Percentiles rank a stretch among this genome's conserved stretches.
Evolutionary conservation across 1,140 invertebrate species (phyloP).

Genomic region (Cylas formicarius): DNA sequence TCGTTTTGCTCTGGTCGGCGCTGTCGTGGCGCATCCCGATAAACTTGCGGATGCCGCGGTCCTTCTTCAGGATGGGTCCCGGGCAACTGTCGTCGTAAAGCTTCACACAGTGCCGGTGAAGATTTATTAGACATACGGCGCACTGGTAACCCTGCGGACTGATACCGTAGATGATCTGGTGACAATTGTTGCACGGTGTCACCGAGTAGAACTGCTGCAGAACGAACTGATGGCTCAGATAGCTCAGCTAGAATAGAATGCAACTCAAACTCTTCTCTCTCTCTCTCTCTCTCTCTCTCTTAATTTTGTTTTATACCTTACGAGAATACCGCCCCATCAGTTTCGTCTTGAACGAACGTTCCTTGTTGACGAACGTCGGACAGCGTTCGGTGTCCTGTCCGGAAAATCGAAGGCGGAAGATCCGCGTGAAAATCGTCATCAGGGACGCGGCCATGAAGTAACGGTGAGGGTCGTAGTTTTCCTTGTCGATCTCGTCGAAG

Average conservation of each 20-base stretch:
- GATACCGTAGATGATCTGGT: slow-evolving; percentile 86
- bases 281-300: too few relatives aligned
- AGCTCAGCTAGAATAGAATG: slow-evolving; percentile 53
- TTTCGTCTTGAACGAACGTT: slow-evolving; percentile 69
- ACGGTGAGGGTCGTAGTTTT: slow-evolving; percentile 56
- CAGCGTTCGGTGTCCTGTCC: slow-evolving; percentile 56
- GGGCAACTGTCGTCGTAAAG: slow-evolving; percentile 79
- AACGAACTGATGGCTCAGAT: slow-evolving; percentile 84
- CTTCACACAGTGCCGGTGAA: slow-evolving; percentile 78
- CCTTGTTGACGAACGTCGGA: slow-evolving; percentile 76
- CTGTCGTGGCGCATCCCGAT: slow-evolving; percentile 60
- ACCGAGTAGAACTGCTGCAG: slow-evolving; percentile 83
- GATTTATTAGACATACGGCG: slow-evolving; percentile 80
- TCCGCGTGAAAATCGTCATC: slow-evolving; percentile 68
- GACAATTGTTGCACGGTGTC: slow-evolving; percentile 89
- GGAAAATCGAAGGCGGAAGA: slow-evolving; percentile 53
- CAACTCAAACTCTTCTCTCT: too few relatives aligned
- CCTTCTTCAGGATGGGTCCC: slow-evolving; percentile 64
- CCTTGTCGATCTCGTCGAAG: slow-evolving; percentile 67
- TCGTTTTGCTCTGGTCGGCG: slow-evolving; percentile 42
- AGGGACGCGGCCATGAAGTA: slow-evolving; percentile 69
- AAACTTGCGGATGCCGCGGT: slow-evolving; percentile 62
- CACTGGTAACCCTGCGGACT: slow-evolving; percentile 91
- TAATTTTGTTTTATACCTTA: too few relatives aligned
- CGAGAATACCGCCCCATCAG: slow-evolving; percentile 57